Conservation (phyloP, 2,113 vertebrate species). For the Coptodon bakossiorum region DNA sequence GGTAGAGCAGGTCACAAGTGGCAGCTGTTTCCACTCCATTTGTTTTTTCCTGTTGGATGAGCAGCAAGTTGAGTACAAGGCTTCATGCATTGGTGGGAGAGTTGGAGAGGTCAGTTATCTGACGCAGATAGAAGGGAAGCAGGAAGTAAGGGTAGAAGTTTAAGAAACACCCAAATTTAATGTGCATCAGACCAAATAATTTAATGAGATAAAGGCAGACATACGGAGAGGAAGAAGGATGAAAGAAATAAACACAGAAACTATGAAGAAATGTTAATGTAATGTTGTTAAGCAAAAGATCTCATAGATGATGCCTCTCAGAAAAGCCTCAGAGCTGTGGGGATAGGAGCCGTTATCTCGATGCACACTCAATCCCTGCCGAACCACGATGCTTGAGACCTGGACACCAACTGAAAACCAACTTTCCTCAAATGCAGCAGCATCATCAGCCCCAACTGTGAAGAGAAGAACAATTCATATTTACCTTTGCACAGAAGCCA, state of each 20-base stretch:
- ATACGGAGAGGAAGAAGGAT: background rate
- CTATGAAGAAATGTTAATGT: background rate
- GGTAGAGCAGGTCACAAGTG: conserved; percentile 11
- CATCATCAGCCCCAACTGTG: background rate
- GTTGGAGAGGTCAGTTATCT: conserved; percentile 22
- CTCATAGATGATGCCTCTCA: background rate
- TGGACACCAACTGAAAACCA: conserved; percentile 8
- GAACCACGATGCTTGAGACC: background rate
- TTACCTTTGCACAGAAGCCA: background rate
- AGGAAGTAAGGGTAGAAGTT: background rate
- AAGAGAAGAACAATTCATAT: background rate
- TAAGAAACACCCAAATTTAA: background rate
- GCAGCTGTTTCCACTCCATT: conserved; percentile 10
- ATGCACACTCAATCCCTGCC: background rate
- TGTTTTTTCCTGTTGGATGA: conserved; percentile 57
- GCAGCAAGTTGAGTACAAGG: conserved; percentile 3
- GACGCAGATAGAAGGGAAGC: conserved; percentile 21
- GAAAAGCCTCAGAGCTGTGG: background rate
- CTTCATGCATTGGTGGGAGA: background rate
- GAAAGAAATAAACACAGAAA: background rate
- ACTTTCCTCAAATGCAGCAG: background rate
- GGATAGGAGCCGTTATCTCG: background rate
- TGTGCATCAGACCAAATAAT: background rate
- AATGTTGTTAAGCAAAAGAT: background rate
- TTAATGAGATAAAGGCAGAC: background rate